Evolutionary conservation across 1,140 invertebrate species (phyloP), one percentile per base, ranked within the genome.

Genomic region (Lucilia sericata): DNA sequence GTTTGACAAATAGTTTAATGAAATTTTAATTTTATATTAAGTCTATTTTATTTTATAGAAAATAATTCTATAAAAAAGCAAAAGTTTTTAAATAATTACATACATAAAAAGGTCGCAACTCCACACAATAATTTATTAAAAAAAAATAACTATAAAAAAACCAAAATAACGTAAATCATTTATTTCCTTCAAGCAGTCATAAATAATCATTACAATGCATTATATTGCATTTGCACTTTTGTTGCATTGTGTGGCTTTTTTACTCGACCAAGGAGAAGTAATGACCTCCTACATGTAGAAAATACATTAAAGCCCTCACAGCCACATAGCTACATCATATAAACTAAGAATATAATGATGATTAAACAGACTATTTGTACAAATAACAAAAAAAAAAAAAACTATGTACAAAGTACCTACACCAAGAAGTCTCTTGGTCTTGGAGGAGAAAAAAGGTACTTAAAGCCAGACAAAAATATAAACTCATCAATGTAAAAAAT

Each of bases 291-390:
- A 21, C 65, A 70, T 70, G 65, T 21, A 70, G 3, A 30, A 30
- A 25, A 10, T 19, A 21, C 65, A 1, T 21, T 70, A 7, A 7
- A 70, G n/a, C 7, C 65, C 65, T 70, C 19, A 25, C 10, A 70
- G n/a, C 4, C 55, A 7, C 42, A 42, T 3, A 30, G 25, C 3
- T 3, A 30, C 25, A 30, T 30, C 25, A 49, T 19, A 65, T 70
- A 70, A 70, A 70, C 65, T 70, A 70, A 70, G 65, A 70, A 70
- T 70, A 70, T 60, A 60, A 60, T 60, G 55, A 60, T 60, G 55
- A 60, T 70, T 70, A 70, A 70, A 70, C 65, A 19, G 17, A 70
- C 65, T 70, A 21, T 70, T 42, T 42, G 42, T 42, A 42, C 5
- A 42, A 42, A 42, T 10, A 42, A 42, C 5, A 42, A 42, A 42